Evolutionary conservation across 2,888 invertebrate species (phyloP).

Genomic region (Halocaridina rubra): DNA sequence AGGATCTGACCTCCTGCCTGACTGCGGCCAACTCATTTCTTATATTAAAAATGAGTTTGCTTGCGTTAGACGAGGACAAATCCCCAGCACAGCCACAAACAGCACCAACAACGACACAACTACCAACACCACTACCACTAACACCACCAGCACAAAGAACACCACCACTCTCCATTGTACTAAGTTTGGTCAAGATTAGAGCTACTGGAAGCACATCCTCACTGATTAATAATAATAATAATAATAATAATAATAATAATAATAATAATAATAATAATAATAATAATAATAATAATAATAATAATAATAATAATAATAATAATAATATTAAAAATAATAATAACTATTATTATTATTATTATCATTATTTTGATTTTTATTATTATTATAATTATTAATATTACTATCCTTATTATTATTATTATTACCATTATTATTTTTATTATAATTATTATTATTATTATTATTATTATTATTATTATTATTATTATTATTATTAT

Average conservation of each 20-base stretch:
- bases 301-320: not conserved
- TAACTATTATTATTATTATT: not conserved
- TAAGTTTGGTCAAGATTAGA: too few relatives aligned
- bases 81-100: too few relatives aligned
- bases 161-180: too few relatives aligned
- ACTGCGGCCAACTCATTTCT: too few relatives aligned
- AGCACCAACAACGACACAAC: too few relatives aligned
- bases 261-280: not conserved
- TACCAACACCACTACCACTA: too few relatives aligned
- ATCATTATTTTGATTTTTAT: not conserved
- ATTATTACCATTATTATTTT: not conserved
- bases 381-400: not conserved
- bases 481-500: not conserved
- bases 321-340: not conserved
- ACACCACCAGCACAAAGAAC: too few relatives aligned
- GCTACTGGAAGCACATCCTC: too few relatives aligned
- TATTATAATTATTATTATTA: not conserved
- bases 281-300: not conserved
- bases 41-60: too few relatives aligned
- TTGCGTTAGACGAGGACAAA: too few relatives aligned
- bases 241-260: not conserved
- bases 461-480: not conserved
- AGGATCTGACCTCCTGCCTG: too few relatives aligned
- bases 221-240: too few relatives aligned
- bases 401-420: not conserved